A percentile compares a stretch with the other conserved stretches of the same genome.
phyloP scores from a whole-genome alignment of 2,113 vertebrate species.

The Cinclus cinclus region DNA sequence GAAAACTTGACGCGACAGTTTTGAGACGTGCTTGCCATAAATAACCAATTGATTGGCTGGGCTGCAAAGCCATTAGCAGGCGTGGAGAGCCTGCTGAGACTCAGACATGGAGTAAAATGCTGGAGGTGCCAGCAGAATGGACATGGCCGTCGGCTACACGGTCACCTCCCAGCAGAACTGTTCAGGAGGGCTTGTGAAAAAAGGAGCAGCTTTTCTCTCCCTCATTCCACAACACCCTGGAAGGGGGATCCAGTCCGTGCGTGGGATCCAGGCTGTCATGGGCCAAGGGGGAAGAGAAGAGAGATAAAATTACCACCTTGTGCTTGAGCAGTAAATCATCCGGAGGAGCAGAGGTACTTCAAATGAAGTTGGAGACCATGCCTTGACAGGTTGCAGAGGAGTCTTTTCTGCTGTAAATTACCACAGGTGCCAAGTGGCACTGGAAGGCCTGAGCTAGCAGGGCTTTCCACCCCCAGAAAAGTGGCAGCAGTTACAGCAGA shows the following conservation, averaged over 20 bases:
- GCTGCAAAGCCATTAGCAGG: constrained; percentile 16
- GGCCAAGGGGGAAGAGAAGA: neutral
- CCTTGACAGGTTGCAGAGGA: neutral
- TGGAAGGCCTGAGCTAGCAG: neutral
- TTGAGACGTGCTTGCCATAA: constrained; percentile 29
- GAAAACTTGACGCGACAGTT: constrained; percentile 49
- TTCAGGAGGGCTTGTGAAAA: neutral
- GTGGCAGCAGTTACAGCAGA: neutral
- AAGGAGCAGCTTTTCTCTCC: neutral
- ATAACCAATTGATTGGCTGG: constrained; percentile 43
- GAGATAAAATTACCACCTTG: constrained; percentile 1
- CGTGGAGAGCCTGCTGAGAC: constrained; percentile 9
- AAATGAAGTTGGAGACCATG: neutral
- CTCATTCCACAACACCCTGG: neutral
- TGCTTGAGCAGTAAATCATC: constrained; percentile 46
- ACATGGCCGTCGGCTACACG: neutral
- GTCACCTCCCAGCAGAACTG: neutral
- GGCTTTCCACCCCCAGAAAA: constrained; percentile 8
- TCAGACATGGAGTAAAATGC: constrained; percentile 5
- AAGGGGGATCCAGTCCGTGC: neutral
- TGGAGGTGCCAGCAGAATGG: constrained; percentile 44
- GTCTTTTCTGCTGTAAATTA: constrained; percentile 42
- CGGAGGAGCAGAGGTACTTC: constrained; percentile 1
- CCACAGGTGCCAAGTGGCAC: constrained; percentile 2
- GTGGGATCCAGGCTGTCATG: neutral